phyloP scores from a whole-genome alignment of 64 coral and sea anemone species.

The Dendrophyllia cribrosa region DNA sequence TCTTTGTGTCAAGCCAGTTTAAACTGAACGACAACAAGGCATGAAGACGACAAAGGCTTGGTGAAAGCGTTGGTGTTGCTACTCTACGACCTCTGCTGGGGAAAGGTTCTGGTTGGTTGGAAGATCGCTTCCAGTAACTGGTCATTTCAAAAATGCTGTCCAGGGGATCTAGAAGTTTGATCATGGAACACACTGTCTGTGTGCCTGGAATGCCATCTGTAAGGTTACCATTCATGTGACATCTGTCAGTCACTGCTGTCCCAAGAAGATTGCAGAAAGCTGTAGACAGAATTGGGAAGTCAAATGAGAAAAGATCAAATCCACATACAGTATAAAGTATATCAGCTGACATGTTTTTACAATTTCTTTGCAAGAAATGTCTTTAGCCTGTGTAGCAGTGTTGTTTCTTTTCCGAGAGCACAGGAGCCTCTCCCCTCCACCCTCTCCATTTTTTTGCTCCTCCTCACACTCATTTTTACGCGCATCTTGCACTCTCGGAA shows the following conservation, averaged over 20 bases:
- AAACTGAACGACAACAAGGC: slow-evolving; percentile 70
- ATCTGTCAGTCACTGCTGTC: slow-evolving; percentile 70
- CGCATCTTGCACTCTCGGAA: no score
- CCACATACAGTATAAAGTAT: no score
- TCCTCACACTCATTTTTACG: no score
- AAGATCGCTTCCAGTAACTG: slow-evolving; percentile 68
- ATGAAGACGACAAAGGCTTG: slow-evolving; percentile 65
- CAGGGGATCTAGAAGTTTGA: slow-evolving; percentile 61
- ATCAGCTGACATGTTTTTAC: no score
- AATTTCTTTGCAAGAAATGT: no score
- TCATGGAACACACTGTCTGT: slow-evolving; percentile 47
- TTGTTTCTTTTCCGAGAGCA: no score
- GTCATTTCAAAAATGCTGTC: slow-evolving; percentile 81
- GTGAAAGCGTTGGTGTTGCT: slow-evolving; percentile 44
- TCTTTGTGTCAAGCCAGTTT: slow-evolving; percentile 90
- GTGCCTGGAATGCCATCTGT: slow-evolving; percentile 58
- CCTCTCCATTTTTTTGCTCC: no score
- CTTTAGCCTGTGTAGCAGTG: no score
- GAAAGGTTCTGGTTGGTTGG: slow-evolving; percentile 32
- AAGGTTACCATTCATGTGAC: slow-evolving; percentile 46
- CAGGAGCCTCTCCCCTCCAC: no score
- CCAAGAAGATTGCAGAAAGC: slow-evolving; percentile 81
- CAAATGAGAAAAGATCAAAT: not conserved
- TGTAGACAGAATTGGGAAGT: slow-evolving; percentile 15
- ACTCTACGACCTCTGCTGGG: not conserved